These are phyloP conservation scores for Gadopsis marmoratus DNA, from an alignment of 2,797 vertebrate species.

Conservation along the genomic window DNA sequence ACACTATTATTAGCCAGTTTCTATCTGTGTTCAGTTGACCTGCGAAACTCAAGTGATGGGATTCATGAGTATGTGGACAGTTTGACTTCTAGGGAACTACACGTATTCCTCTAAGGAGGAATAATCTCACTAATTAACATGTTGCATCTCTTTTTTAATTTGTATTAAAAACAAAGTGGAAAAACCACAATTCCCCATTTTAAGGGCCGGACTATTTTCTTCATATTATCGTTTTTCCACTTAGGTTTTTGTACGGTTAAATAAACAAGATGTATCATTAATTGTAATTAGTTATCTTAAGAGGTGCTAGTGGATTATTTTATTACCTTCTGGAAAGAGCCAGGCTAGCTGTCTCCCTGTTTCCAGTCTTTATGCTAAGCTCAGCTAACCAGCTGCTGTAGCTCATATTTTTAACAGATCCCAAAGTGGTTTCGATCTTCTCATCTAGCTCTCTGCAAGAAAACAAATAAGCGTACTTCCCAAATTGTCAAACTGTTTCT, in stretches of 20 bases:
- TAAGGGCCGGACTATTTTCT: accelerated
- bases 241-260: not conserved
- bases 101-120: not conserved
- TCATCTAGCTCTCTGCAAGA: not conserved
- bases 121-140: too few relatives aligned
- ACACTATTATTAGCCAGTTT: slow-evolving; percentile 2
- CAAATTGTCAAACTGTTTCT: slow-evolving; percentile 10
- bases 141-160: not conserved
- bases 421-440: not conserved
- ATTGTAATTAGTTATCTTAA: not conserved
- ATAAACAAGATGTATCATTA: not conserved
- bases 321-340: not conserved
- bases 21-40: not conserved
- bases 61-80: slow-evolving; percentile 4
- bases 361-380: slow-evolving; percentile 6
- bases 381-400: not conserved
- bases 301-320: not conserved
- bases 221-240: not conserved
- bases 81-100: slow-evolving; percentile 7
- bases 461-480: not conserved
- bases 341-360: not conserved
- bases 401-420: slow-evolving; percentile 9
- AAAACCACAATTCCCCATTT: not conserved
- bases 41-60: not conserved
- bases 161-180: not conserved